A percentile compares a stretch with the other conserved stretches of the same genome.
Evolutionary conservation across 2,888 invertebrate species (phyloP).

Genomic region (Nephrotoma guestfalica): DNA sequence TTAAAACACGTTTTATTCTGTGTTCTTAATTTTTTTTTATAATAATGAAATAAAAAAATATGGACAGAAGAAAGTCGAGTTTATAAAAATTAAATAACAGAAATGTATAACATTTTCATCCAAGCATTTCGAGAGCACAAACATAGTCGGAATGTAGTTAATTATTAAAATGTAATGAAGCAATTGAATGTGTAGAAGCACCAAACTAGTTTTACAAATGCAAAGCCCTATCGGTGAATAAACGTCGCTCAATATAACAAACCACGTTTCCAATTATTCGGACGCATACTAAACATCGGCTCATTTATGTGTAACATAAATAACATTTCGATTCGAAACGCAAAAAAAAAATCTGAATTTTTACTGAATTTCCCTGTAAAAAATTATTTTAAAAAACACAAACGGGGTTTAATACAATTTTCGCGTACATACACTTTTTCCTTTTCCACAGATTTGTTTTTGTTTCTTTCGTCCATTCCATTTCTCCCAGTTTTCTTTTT

Average conservation of each 20-base stretch:
- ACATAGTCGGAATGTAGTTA: not conserved
- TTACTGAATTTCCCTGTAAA: not conserved
- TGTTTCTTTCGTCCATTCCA: not conserved
- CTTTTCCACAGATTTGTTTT: not conserved
- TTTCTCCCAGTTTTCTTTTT: not conserved
- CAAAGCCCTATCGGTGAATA: too few relatives aligned
- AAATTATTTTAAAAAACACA: not conserved
- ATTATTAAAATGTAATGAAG: not conserved
- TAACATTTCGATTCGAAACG: not conserved
- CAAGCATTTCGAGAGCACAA: not conserved
- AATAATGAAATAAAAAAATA: not conserved
- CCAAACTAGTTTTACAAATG: not conserved
- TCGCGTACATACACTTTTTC: not conserved
- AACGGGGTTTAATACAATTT: not conserved
- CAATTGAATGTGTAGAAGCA: not conserved
- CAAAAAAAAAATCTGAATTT: not conserved
- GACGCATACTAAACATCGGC: not conserved
- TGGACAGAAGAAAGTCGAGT: not conserved
- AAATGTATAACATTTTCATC: not conserved
- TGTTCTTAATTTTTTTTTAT: not conserved
- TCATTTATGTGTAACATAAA: not conserved
- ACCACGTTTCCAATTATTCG: not conserved
- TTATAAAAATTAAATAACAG: not conserved
- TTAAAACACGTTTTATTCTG: not conserved
- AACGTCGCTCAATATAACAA: too few relatives aligned